Conservation (phyloP, 2,113 vertebrate species). For the Delphinus delphis region DNA sequence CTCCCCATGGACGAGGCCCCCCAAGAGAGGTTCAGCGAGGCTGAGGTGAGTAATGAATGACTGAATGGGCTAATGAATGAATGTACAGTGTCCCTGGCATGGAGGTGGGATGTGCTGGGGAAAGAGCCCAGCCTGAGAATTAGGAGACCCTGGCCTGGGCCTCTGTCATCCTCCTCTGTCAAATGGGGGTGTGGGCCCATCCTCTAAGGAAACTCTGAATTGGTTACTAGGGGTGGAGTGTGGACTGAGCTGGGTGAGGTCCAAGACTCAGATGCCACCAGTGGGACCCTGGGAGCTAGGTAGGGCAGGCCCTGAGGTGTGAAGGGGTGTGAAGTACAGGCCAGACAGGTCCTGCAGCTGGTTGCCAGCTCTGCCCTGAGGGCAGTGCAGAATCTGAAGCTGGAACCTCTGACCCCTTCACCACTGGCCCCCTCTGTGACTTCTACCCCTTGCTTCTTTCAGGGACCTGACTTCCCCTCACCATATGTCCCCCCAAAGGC, state of each 20-base stretch:
- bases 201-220: neutral
- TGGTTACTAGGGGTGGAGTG: neutral
- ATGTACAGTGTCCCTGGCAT: neutral
- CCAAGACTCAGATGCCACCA: neutral
- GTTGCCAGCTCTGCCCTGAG: slow-evolving; percentile 9
- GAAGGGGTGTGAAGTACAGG: slow-evolving; percentile 8
- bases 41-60: slow-evolving; percentile 37
- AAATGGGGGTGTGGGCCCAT: neutral
- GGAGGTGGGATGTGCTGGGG: neutral
- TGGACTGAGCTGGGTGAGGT: neutral
- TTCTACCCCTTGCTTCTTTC: neutral
- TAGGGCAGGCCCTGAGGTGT: neutral
- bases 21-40: neutral
- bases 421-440: neutral
- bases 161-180: neutral
- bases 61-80: neutral
- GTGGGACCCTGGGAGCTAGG: neutral
- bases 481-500: neutral
- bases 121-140: neutral
- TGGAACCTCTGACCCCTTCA: neutral
- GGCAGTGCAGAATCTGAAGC: neutral
- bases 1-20: neutral
- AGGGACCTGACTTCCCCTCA: slow-evolving; percentile 39
- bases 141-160: neutral
- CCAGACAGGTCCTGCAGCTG: slow-evolving; percentile 28